Conservation (phyloP, 1,140 invertebrate genomes). For the Bombyx mandarina region DNA sequence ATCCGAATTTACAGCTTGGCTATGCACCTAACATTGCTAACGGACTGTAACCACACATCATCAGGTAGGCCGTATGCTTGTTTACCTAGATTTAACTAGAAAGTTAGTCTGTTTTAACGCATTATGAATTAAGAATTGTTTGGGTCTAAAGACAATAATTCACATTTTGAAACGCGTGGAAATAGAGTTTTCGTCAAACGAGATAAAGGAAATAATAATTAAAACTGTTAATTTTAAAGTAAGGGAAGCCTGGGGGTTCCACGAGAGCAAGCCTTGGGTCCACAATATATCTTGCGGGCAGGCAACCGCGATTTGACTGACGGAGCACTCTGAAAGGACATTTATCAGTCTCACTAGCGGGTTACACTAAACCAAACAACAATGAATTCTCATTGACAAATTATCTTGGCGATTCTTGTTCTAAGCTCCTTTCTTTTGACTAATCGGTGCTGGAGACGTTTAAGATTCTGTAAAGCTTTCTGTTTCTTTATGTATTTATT, state of each 20-base stretch:
- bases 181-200: no score
- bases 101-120: no score
- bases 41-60: no score
- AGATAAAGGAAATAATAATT: conserved; percentile 25
- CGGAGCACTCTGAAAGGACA: conserved; percentile 65
- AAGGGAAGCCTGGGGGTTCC: conserved; percentile 30
- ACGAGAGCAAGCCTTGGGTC: conserved; percentile 54
- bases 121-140: no score
- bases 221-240: conserved; percentile 46
- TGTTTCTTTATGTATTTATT: no score
- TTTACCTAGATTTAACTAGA: no score
- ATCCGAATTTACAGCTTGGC: no score
- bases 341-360: conserved; percentile 66
- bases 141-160: no score
- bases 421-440: conserved; percentile 39
- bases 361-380: conserved; percentile 68
- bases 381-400: conserved; percentile 70
- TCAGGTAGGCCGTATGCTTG: no score
- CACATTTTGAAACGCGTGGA: no score
- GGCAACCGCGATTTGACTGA: conserved; percentile 67
- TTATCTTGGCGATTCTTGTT: conserved; percentile 59
- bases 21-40: no score
- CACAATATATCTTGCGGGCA: conserved; percentile 67
- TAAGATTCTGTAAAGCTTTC: no score
- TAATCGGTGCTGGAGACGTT: conserved; percentile 16